A percentile compares a stretch with the other conserved stretches of the same genome.
Evolutionary conservation across 2,113 vertebrate genomes (phyloP).

Genomic region (Thamnaconus septentrionalis): DNA sequence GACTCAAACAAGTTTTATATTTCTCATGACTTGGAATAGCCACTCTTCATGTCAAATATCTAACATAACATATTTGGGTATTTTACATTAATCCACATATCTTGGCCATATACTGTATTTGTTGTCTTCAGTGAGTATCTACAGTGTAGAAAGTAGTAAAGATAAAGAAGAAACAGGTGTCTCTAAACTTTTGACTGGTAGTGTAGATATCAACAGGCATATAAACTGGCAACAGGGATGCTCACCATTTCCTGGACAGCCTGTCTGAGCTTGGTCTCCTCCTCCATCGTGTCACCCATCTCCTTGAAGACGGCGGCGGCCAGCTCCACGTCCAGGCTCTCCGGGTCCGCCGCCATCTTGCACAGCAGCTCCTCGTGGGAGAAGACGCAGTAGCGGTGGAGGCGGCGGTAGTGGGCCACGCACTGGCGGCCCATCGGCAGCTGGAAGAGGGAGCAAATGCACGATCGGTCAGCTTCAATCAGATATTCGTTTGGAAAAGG

Average conservation of each 20-base stretch:
- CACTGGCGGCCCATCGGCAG: constrained; percentile 94
- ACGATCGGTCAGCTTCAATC: too few relatives aligned
- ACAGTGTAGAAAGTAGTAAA: not conserved
- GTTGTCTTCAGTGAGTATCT: not conserved
- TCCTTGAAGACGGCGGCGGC: constrained; percentile 93
- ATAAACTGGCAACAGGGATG: not conserved
- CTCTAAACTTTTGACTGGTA: too few relatives aligned
- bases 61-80: too few relatives aligned
- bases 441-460: constrained; percentile 45
- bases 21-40: too few relatives aligned
- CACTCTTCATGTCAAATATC: too few relatives aligned
- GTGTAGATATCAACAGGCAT: too few relatives aligned
- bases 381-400: constrained; percentile 95
- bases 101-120: too few relatives aligned
- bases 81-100: too few relatives aligned
- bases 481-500: not conserved
- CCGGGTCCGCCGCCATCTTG: constrained; percentile 97
- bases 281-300: constrained; percentile 89
- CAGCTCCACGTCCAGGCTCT: constrained; percentile 94
- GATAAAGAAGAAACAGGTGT: not conserved
- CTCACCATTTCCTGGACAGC: constrained; percentile 85
- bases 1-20: too few relatives aligned
- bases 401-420: constrained; percentile 91
- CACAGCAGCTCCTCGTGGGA: constrained; percentile 97
- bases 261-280: constrained; percentile 87